Evolutionary conservation across 2,888 invertebrate species (phyloP).

Genomic region (Lobophora halterata): DNA sequence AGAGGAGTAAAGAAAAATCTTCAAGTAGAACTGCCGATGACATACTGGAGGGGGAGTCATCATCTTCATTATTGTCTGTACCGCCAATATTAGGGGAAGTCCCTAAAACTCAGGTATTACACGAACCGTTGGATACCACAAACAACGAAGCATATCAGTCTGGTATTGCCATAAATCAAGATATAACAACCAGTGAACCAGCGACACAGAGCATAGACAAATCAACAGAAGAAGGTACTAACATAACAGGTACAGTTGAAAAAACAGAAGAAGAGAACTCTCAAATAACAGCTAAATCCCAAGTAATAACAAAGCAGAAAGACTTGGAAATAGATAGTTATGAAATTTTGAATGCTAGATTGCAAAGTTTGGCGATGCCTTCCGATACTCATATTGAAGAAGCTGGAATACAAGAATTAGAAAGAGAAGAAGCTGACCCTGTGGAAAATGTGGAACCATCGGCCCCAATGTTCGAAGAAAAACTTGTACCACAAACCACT

Average conservation of each 20-base stretch:
- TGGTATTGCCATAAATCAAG: no score
- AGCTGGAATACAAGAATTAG: slow-evolving; percentile 32
- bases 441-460: slow-evolving; percentile 47
- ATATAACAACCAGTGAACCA: neutral
- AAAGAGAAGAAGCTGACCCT: slow-evolving; percentile 26
- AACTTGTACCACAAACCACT: no score
- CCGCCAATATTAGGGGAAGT: neutral
- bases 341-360: slow-evolving; percentile 37
- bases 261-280: neutral
- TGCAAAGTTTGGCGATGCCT: slow-evolving; percentile 38
- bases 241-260: neutral
- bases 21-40: neutral
- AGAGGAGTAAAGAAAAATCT: slow-evolving; percentile 47
- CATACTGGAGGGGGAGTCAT: neutral
- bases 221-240: neutral
- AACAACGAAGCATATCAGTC: no score
- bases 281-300: no score
- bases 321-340: slow-evolving; percentile 25
- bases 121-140: no score
- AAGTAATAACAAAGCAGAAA: neutral
- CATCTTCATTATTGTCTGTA: neutral
- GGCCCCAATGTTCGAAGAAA: slow-evolving; percentile 59
- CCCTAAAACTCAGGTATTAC: no score
- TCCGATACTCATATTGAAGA: no score
- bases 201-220: neutral